Conservation (phyloP, 2,797 vertebrate species). For the Acrossocheilus fasciatus region DNA sequence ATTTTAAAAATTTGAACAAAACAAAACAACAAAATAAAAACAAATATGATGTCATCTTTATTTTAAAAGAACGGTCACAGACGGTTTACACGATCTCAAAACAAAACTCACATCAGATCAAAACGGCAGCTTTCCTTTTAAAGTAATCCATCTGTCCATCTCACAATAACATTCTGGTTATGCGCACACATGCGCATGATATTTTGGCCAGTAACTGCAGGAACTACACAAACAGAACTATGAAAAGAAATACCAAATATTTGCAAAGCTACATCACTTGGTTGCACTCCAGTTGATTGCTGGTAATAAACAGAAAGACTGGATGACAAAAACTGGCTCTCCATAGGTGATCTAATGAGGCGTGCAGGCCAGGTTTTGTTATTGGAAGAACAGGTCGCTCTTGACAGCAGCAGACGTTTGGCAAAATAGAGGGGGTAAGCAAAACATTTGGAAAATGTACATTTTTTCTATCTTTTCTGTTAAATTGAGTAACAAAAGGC, state of each 20-base stretch:
- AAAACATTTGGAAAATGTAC: background rate
- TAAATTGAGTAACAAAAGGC: background rate
- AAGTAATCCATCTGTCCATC: background rate
- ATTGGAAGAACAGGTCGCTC: constrained; percentile 6
- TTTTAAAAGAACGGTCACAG: background rate
- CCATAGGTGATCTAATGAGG: background rate
- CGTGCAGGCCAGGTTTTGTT: background rate
- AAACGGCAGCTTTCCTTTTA: background rate
- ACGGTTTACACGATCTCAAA: background rate
- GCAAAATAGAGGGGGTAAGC: background rate
- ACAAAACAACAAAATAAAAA: background rate
- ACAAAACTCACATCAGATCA: background rate
- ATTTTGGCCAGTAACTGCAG: constrained; percentile 27
- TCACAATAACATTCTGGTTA: background rate
- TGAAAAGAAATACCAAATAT: constrained; percentile 63
- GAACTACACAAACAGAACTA: constrained; percentile 18
- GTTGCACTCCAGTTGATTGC: constrained; percentile 18
- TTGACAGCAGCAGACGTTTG: background rate
- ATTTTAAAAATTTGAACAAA: background rate
- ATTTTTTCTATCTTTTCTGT: background rate
- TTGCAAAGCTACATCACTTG: constrained; percentile 69
- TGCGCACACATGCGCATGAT: constrained; percentile 4
- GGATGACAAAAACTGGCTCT: constrained; percentile 1
- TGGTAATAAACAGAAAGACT: constrained; percentile 23
- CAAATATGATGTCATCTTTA: background rate